These are phyloP conservation scores for Rostratula benghalensis DNA, from an alignment of 2,113 vertebrate genomes.

Conservation along the genomic window DNA sequence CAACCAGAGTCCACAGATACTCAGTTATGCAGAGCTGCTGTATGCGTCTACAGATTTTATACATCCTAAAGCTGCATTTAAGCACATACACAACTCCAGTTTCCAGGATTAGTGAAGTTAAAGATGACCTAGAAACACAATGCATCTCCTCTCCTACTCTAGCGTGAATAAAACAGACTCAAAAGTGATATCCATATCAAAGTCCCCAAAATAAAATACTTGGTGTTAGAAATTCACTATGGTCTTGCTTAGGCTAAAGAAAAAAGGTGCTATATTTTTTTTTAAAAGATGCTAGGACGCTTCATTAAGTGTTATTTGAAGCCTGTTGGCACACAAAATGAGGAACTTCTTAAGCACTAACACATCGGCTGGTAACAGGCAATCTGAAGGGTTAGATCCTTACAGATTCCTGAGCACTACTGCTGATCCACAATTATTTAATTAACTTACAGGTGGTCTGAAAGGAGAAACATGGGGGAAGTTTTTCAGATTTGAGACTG, in stretches of 20 bases:
- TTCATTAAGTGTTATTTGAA: neutral
- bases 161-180: neutral
- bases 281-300: neutral
- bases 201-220: neutral
- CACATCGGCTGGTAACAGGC: neutral
- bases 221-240: neutral
- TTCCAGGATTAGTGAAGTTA: neutral
- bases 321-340: neutral
- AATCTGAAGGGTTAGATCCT: neutral
- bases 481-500: neutral
- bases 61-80: neutral
- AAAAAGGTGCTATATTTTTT: neutral
- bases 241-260: neutral
- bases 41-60: neutral
- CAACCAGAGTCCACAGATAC: constrained; percentile 71
- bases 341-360: neutral
- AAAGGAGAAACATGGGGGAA: neutral
- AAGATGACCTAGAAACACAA: neutral
- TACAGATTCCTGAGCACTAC: neutral
- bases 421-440: neutral
- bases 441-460: neutral
- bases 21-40: constrained; percentile 54
- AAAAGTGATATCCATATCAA: neutral
- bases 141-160: neutral
- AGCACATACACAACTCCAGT: neutral